Conservation (phyloP, 2,888 invertebrate species). For the Gymnosoma rotundatum region DNA sequence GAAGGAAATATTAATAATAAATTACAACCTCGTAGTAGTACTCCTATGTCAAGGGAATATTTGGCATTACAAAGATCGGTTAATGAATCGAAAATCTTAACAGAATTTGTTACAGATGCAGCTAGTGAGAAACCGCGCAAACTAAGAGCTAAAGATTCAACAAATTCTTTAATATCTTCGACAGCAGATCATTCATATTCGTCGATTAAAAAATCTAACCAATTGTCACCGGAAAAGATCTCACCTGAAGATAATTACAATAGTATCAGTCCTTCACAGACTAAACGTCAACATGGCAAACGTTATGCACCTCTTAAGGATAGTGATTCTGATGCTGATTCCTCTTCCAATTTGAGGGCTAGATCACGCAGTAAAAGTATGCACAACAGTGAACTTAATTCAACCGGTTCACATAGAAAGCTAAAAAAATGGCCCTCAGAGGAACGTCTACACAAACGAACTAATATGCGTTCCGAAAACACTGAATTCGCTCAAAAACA, state of each 20-base stretch:
- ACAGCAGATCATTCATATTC: slow-evolving; percentile 55
- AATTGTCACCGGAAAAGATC: slow-evolving; percentile 39
- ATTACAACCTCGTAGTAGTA: slow-evolving; percentile 71
- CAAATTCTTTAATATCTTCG: slow-evolving; percentile 41
- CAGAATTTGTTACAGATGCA: slow-evolving; percentile 84
- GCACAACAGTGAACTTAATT: slow-evolving; percentile 45
- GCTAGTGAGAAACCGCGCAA: slow-evolving; percentile 80
- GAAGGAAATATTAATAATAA: slow-evolving; percentile 31
- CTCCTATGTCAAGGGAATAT: slow-evolving; percentile 84
- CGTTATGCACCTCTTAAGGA: slow-evolving; percentile 72
- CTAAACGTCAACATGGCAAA: slow-evolving; percentile 66
- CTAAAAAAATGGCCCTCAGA: slow-evolving; percentile 74
- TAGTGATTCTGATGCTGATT: slow-evolving; percentile 48
- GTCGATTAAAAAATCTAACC: not conserved
- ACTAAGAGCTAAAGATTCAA: slow-evolving; percentile 56
- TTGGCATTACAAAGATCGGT: slow-evolving; percentile 86
- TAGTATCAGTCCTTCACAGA: slow-evolving; percentile 33
- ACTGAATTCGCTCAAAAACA: slow-evolving; percentile 86
- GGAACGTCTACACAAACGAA: slow-evolving; percentile 75
- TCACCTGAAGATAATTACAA: not conserved
- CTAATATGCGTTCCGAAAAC: slow-evolving; percentile 86
- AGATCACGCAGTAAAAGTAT: slow-evolving; percentile 80
- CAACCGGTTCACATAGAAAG: slow-evolving; percentile 48
- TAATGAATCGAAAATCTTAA: slow-evolving; percentile 87
- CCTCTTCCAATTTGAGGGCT: slow-evolving; percentile 66